Evolutionary conservation across 2,113 vertebrate species (phyloP), one percentile per base, ranked within the genome.

Genomic region (Tragelaphus imberbis): DNA sequence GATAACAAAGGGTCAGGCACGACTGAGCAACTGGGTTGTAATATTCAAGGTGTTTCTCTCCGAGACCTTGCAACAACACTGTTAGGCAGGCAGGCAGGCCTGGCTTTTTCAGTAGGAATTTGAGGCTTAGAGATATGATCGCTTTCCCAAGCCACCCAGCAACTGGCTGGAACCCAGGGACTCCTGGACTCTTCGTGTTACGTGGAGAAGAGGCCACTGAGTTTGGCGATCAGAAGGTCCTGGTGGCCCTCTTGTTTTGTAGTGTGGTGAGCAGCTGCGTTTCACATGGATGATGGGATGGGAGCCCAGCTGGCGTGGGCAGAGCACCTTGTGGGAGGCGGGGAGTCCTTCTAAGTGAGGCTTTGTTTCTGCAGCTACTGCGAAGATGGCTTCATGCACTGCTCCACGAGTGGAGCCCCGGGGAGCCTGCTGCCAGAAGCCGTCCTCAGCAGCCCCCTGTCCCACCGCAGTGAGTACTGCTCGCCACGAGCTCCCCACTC

Each of bases 361-460:
- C 19, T 44, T 53, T 8, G 4, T 17, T 53, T 95, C 82, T 84
- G 49, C 96, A 99, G 99, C 98, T 99, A 99, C 97, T 99, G 99
- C 88, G 99, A 99, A 97, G 98, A 99, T 0, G 99, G 99, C 36
- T 97, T 98, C 93, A 99, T 99, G 99, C 99, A 98, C 95, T 99
- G 99, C 84, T 99, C 98, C 88, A 97, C 97, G 2, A 99, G 97
- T 3, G 98, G 98, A 92, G 61, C 59, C 95, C 98, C 98, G 0
- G 98, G 99, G 56, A 97, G 94, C 89, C 98, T 99, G 97, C 86
- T 99, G 71, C 97, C 99, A 17, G 98, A 98, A 15, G 15, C 97
- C 6, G 98, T 98, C 47, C 87, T 98, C 84, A 79, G 98, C 89
- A 97, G 97, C 13, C 98, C 98, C 16, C 97, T 98, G 51, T 98